Percentiles rank a stretch among this genome's conserved stretches.
phyloP scores from a whole-genome alignment of 1,140 invertebrate genomes.

The Heliconius hermathena region DNA sequence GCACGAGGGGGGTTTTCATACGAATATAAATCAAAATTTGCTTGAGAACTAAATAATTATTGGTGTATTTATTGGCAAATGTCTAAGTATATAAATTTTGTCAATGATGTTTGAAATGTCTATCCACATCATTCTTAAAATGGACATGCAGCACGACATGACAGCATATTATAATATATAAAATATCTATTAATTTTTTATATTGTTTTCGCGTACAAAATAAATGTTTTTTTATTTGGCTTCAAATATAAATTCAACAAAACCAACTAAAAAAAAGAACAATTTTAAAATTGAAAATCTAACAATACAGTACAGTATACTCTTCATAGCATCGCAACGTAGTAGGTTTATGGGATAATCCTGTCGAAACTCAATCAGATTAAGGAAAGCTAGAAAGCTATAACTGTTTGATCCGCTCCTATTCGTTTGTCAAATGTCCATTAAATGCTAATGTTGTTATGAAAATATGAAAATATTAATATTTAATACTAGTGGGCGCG shows the following conservation, averaged over 20 bases:
- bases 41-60: too few relatives aligned
- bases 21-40: too few relatives aligned
- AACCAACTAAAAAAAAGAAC: background rate
- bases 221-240: background rate
- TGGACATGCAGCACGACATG: too few relatives aligned
- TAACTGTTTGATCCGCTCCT: conserved; percentile 1
- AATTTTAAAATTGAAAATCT: background rate
- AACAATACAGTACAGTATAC: background rate
- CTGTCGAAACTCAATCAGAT: conserved; percentile 33
- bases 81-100: too few relatives aligned
- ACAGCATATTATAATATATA: too few relatives aligned
- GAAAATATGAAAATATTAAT: background rate
- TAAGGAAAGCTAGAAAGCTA: conserved; percentile 20
- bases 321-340: background rate
- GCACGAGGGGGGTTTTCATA: too few relatives aligned
- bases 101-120: too few relatives aligned
- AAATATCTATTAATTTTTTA: too few relatives aligned
- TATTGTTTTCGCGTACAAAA: too few relatives aligned
- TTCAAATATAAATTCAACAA: background rate
- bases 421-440: background rate
- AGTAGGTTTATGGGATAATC: conserved; percentile 31
- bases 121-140: too few relatives aligned
- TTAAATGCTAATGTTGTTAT: background rate
- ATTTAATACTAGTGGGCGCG: too few relatives aligned
- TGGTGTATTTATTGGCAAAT: too few relatives aligned